Base-by-base conservation (phyloP, 2,797 vertebrate genomes). In the Smutsia gigantea region DNA sequence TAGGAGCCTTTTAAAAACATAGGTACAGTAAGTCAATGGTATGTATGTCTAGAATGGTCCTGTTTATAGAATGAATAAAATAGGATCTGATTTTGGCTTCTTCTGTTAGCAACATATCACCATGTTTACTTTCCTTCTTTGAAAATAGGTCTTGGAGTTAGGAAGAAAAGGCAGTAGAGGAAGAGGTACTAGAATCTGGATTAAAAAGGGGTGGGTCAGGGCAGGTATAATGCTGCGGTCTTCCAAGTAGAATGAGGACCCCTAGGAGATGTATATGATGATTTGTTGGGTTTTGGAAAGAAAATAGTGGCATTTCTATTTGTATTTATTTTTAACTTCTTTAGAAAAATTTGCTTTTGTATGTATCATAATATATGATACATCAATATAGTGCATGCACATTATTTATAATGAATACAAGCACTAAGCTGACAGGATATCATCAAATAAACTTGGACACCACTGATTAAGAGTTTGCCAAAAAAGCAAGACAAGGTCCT, bases 251-350 rank as follows among this genome's bases (percentile, higher is more conserved):
- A 12, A 27, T 4, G 19, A 72, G 37, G 5, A 29, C 4, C 39
- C 79, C 19, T 2, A 55, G 31, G 39, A 37, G 31, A 39, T 75
- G 6, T 77, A 51, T 37, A 18, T 64, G 63, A 51, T 46, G 27
- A 72, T 51, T 88, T 27, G 19, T 17, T 69, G 31, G 31, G 31
- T 79, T 84, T 69, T 46, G n/a, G 34, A 72, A 55, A 85, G 71
- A 94, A 91, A 93, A 87, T 83, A 83, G 13, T 78, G 46, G 34
- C 89, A 72, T 8, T 42, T 87, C 13, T 75, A 34, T 83, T 82
- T 96, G 14, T 83, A 19, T 86, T 85, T 64, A 29, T 88, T 93
- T 94, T 95, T 85, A 31, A 66, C 90, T 93, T 96, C 10, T 93
- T 64, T 66, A n/a, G 2, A 79, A 93, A 88, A 27, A 86, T 61